Evolutionary conservation across 2,113 vertebrate genomes (phyloP).

Genomic region (Craseonycteris thonglongyai): DNA sequence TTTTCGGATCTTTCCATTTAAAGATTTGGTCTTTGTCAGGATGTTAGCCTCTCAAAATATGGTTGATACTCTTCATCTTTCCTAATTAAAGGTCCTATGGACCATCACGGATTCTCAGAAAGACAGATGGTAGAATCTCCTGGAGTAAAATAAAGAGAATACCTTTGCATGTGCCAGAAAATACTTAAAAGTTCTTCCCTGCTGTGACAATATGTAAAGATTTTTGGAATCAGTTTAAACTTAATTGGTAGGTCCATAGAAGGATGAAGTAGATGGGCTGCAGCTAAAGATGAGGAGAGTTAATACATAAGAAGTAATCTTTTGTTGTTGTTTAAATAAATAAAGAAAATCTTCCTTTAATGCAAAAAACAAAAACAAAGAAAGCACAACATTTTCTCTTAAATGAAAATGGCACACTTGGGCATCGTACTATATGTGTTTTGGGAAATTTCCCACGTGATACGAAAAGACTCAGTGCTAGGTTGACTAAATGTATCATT

Average conservation of each 20-base stretch:
- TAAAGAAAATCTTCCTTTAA: neutral
- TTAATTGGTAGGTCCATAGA: neutral
- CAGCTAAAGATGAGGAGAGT: neutral
- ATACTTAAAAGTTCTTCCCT: neutral
- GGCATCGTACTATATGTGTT: neutral
- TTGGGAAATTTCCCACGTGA: neutral
- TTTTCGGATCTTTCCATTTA: neutral
- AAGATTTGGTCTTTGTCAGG: neutral
- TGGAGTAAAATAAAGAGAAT: neutral
- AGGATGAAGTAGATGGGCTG: neutral
- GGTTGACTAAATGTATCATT: no score
- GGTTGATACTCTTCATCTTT: neutral
- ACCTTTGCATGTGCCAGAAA: neutral
- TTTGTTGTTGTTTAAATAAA: neutral
- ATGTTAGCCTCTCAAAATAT: neutral
- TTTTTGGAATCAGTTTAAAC: neutral
- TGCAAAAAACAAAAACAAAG: neutral
- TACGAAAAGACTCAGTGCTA: neutral
- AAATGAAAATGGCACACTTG: neutral
- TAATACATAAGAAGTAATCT: neutral
- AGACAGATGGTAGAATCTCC: neutral
- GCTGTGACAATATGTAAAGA: neutral
- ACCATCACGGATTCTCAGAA: neutral
- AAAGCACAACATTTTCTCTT: neutral
- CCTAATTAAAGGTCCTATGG: neutral